These are phyloP conservation scores for Quadroppia sp. DNA, from an alignment of 2,888 invertebrate genomes.

Conservation along the genomic window DNA sequence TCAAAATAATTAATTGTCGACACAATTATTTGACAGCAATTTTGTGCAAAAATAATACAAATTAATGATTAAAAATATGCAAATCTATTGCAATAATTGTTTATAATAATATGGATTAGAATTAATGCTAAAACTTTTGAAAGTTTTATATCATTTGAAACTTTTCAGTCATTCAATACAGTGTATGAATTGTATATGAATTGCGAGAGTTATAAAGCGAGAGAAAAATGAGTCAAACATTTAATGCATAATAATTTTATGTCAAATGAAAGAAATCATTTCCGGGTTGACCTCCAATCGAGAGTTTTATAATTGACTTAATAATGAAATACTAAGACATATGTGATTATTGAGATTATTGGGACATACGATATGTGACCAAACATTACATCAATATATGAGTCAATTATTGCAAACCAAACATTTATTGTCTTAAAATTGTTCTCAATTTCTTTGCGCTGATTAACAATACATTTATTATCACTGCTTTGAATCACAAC, in stretches of 20 bases:
- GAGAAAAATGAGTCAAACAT: neutral
- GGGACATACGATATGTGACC: neutral
- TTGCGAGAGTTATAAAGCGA: neutral
- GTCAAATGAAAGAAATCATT: neutral
- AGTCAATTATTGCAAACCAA: neutral
- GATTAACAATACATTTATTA: neutral
- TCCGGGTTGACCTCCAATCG: slow-evolving; percentile 16
- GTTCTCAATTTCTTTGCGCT: slow-evolving; percentile 1
- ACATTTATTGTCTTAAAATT: neutral
- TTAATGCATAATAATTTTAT: neutral
- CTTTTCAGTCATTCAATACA: neutral
- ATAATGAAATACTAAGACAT: neutral
- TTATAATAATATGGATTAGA: neutral
- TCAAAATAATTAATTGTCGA: neutral
- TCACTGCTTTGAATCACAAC: too few relatives aligned
- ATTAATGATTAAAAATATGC: neutral
- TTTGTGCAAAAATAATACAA: neutral
- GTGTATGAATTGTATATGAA: neutral
- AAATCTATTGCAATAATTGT: neutral
- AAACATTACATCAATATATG: neutral
- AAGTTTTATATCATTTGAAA: neutral
- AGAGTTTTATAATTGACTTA: neutral
- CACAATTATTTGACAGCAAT: neutral
- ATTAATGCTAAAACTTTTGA: neutral
- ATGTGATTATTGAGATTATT: neutral